These are phyloP conservation scores for Zhuqinia jingwanae DNA, from an alignment of 2,888 invertebrate species.

Conservation along the genomic window DNA sequence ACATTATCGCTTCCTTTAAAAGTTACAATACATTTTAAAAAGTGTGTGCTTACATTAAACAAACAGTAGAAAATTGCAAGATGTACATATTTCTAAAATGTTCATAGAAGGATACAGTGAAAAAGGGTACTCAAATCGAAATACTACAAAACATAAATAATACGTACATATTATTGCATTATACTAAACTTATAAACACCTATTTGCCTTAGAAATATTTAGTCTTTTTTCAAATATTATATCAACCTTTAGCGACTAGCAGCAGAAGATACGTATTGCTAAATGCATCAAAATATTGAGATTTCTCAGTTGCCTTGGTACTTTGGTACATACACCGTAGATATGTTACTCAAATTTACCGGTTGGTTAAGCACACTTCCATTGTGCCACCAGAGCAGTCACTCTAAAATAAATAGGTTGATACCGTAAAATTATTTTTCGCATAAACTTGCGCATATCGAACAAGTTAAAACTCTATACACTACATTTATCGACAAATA, in stretches of 20 bases:
- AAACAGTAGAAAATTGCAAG: constrained; percentile 65
- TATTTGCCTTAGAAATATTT: constrained; percentile 48
- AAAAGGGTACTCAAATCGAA: constrained; percentile 46
- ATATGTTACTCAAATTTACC: constrained; percentile 17
- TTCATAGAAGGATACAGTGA: constrained; percentile 36
- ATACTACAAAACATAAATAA: constrained; percentile 60
- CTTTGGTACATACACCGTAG: constrained; percentile 12
- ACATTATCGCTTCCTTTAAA: constrained; percentile 19
- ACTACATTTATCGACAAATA: constrained; percentile 42
- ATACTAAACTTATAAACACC: constrained; percentile 26
- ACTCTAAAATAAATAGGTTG: constrained; percentile 13
- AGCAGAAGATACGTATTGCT: constrained; percentile 68
- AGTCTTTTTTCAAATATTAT: constrained; percentile 65
- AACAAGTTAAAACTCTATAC: constrained; percentile 5
- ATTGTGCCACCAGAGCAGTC: constrained; percentile 19
- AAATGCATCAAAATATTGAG: constrained; percentile 71
- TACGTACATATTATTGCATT: constrained; percentile 6
- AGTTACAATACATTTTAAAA: not conserved
- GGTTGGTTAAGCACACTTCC: constrained; percentile 31
- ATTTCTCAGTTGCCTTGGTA: constrained; percentile 57
- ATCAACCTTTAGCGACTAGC: constrained; percentile 71
- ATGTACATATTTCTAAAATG: constrained; percentile 7
- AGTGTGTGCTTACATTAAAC: constrained; percentile 48
- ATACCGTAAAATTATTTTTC: not conserved
- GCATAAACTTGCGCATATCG: not conserved